Base-by-base conservation (phyloP, 1,140 invertebrate genomes). In the Lucilia sericata region DNA sequence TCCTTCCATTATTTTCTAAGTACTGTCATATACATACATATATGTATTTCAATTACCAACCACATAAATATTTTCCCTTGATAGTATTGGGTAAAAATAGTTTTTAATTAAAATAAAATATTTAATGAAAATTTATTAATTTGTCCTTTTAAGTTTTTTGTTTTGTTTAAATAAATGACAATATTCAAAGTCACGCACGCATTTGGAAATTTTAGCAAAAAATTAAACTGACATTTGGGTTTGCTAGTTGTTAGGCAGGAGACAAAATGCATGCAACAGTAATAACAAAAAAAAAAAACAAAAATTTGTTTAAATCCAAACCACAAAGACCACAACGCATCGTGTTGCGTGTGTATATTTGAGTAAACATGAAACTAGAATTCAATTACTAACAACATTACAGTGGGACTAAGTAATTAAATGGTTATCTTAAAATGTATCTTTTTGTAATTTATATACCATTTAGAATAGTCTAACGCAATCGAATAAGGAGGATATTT, bases 81-180 rank as follows among this genome's bases (percentile, higher is more conserved):
- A 60, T 60, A 60, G 1, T 60, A 12, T n/a, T 55, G 13, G 13
- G 51, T 55, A 55, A 55, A 49, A 51, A 80, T 80, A 12, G 42
- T 21, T 80, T 80, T 80, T 49, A 80, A 80, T 80, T 80, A 80
- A 49, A 80, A 49, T 80, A 51, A 80, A 80, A 51, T 80, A 49
- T 80, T 80, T 49, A 80, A 80, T 80, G 76, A 49, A 80, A 80
- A 80, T 80, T 80, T 80, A 80, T 80, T 80, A 80, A 80, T 80
- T 78, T 60, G 14, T 60, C 7, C n/a, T 60, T 60, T 60, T 17
- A 7, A 55, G 4, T 55, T 12, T 8, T 70, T 30, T 30, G 25
- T 30, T 30, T 30, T 70, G n/a, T 70, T 70, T 21, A 49, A 78
- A 5, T 12, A n/a, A 49, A 51, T 80, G 42, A 80, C 42, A 80